These are phyloP conservation scores for Agrotis exclamationis DNA, from an alignment of 2,888 invertebrate species.

Conservation along the genomic window DNA sequence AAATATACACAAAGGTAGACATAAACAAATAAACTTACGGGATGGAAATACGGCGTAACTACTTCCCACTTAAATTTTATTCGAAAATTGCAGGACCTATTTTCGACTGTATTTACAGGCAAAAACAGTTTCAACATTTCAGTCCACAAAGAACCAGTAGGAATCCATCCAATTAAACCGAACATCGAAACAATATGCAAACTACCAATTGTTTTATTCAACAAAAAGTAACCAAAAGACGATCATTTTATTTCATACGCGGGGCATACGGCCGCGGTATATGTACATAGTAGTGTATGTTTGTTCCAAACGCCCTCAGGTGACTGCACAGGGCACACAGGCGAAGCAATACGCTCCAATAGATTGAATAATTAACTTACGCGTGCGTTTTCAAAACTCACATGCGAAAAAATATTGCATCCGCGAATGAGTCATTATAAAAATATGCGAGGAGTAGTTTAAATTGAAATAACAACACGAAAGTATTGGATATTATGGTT, in stretches of 20 bases:
- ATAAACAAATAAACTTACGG: not conserved
- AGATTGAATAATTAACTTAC: slow-evolving; percentile 75
- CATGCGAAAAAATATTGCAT: slow-evolving; percentile 55
- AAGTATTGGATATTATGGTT: not conserved
- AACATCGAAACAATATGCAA: slow-evolving; percentile 17
- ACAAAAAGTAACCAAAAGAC: slow-evolving; percentile 53
- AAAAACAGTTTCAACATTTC: not conserved
- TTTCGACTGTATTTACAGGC: not conserved
- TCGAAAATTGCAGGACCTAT: not conserved
- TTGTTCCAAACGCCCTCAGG: slow-evolving; percentile 46
- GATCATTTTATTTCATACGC: slow-evolving; percentile 45
- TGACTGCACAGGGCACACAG: slow-evolving; percentile 44
- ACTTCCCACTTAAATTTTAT: too few species aligned
- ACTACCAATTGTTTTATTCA: slow-evolving; percentile 31
- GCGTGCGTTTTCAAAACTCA: slow-evolving; percentile 65
- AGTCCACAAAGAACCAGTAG: not conserved
- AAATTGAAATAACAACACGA: not conserved
- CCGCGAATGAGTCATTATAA: slow-evolving; percentile 26
- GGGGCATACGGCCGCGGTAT: not conserved
- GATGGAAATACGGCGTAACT: not conserved
- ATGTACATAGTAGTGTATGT: slow-evolving; percentile 13
- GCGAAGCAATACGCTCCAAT: slow-evolving; percentile 64
- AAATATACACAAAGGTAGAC: not conserved
- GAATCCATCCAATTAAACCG: slow-evolving; percentile 21
- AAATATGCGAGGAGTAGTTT: slow-evolving; percentile 30